A percentile compares a stretch with the other conserved stretches of the same genome.
Evolutionary conservation across 2,113 vertebrate species (phyloP).

Genomic region (Phaethon lepturus): DNA sequence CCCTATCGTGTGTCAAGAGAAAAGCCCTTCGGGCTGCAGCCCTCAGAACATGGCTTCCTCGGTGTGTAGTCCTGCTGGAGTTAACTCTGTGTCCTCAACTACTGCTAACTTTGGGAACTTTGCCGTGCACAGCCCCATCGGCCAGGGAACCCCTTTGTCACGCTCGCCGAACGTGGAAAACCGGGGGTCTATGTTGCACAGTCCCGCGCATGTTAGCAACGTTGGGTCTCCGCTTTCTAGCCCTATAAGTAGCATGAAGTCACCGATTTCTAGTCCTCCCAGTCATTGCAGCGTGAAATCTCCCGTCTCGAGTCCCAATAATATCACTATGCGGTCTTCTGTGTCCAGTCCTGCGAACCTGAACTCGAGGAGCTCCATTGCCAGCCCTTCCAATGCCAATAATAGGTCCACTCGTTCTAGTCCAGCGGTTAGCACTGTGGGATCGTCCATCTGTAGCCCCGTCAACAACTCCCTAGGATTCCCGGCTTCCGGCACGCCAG

Average conservation of each 20-base stretch:
- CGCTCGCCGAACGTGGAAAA: slow-evolving; percentile 83
- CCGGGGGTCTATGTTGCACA: slow-evolving; percentile 87
- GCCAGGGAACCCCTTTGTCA: slow-evolving; percentile 82
- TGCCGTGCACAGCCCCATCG: slow-evolving; percentile 84
- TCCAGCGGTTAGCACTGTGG: slow-evolving; percentile 79
- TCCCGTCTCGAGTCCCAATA: slow-evolving; percentile 88
- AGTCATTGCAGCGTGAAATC: slow-evolving; percentile 94
- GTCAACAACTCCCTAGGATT: slow-evolving; percentile 75
- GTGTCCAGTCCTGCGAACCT: slow-evolving; percentile 89
- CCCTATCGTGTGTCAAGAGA: slow-evolving; percentile 77
- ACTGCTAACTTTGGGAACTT: slow-evolving; percentile 86
- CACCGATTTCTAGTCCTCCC: slow-evolving; percentile 94
- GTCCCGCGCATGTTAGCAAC: slow-evolving; percentile 88
- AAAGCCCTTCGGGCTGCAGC: slow-evolving; percentile 85
- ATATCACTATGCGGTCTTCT: slow-evolving; percentile 82
- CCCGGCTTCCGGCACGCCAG: slow-evolving; percentile 59
- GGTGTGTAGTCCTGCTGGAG: slow-evolving; percentile 82
- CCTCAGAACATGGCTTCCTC: slow-evolving; percentile 84
- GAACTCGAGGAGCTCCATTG: slow-evolving; percentile 87
- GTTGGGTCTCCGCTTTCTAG: slow-evolving; percentile 92
- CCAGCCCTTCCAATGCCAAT: slow-evolving; percentile 88
- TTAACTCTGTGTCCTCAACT: slow-evolving; percentile 91
- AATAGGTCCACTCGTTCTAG: slow-evolving; percentile 83
- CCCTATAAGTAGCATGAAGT: slow-evolving; percentile 93
- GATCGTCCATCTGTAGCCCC: slow-evolving; percentile 81